A percentile compares a stretch with the other conserved stretches of the same genome.
Conservation (phyloP, 2,888 invertebrate species). For the Parnassius apollo region DNA sequence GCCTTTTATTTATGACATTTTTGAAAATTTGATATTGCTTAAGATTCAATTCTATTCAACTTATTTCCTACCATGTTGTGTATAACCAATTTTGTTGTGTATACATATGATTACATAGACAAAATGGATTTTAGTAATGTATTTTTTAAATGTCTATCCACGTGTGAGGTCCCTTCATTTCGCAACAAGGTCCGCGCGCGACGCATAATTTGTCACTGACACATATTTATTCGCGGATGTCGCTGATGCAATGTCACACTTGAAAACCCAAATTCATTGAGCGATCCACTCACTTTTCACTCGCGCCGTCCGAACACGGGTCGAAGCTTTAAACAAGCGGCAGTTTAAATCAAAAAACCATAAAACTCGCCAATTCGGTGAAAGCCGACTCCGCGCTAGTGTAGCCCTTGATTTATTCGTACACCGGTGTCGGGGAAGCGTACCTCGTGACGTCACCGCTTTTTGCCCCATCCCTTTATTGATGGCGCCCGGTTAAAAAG, state of each 20-base stretch:
- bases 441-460: conserved; percentile 75
- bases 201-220: conserved; percentile 17
- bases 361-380: conserved; percentile 66
- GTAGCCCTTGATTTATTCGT: conserved; percentile 71
- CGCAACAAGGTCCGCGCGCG: background rate
- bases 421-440: conserved; percentile 72
- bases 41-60: too few species aligned
- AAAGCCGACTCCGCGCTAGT: conserved; percentile 71
- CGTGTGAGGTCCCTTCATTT: conserved; percentile 2
- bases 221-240: conserved; percentile 16
- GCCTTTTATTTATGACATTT: conserved; percentile 32
- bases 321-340: conserved; percentile 54
- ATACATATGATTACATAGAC: too few species aligned
- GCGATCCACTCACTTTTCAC: conserved; percentile 37
- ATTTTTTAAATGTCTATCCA: background rate
- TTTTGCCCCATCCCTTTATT: conserved; percentile 68
- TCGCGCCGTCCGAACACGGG: conserved; percentile 40
- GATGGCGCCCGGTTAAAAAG: conserved; percentile 76
- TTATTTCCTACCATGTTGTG: too few species aligned
- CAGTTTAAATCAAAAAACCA: conserved; percentile 69
- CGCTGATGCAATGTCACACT: conserved; percentile 28
- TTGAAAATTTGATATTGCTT: background rate
- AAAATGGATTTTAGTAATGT: too few species aligned
- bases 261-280: conserved; percentile 36
- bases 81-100: too few species aligned